Conservation (phyloP, 2,888 invertebrate genomes). For the Pseudococcus viburni region DNA sequence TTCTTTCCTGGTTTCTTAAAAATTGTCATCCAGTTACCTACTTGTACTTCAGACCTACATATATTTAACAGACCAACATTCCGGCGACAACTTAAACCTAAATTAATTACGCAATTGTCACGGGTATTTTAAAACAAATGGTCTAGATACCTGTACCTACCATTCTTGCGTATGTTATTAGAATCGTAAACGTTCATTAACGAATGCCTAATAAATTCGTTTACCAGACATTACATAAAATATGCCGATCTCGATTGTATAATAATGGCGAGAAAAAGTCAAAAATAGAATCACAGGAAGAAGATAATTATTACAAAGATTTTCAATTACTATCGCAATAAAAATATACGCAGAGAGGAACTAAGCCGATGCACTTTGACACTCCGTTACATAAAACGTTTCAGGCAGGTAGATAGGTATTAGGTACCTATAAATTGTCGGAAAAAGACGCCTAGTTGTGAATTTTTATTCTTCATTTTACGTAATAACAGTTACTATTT, state of each 20-base stretch:
- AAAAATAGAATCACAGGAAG: conserved; percentile 35
- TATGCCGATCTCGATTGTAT: not conserved
- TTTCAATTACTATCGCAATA: conserved; percentile 41
- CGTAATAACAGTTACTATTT: not conserved
- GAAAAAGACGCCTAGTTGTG: not conserved
- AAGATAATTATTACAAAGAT: conserved; percentile 33
- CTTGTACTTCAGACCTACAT: not conserved
- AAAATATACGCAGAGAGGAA: not conserved
- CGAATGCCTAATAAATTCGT: conserved; percentile 14
- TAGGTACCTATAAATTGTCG: not conserved
- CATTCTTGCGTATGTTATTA: not conserved
- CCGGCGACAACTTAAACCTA: not conserved
- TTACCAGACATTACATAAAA: conserved; percentile 21
- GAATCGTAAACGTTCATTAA: conserved; percentile 24
- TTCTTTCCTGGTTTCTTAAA: not conserved
- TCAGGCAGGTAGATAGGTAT: not conserved
- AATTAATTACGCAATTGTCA: conserved; percentile 14
- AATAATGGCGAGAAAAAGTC: conserved; percentile 16
- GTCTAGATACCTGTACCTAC: not conserved
- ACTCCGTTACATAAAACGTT: conserved; percentile 19
- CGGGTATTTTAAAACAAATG: not conserved
- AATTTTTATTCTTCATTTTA: conserved; percentile 5
- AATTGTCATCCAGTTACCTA: not conserved
- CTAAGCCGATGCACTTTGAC: conserved; percentile 44
- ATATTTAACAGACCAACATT: not conserved